Evolutionary conservation across 2,113 vertebrate species (phyloP), one percentile per base, ranked within the genome.

Genomic region (Apeltes quadracus): DNA sequence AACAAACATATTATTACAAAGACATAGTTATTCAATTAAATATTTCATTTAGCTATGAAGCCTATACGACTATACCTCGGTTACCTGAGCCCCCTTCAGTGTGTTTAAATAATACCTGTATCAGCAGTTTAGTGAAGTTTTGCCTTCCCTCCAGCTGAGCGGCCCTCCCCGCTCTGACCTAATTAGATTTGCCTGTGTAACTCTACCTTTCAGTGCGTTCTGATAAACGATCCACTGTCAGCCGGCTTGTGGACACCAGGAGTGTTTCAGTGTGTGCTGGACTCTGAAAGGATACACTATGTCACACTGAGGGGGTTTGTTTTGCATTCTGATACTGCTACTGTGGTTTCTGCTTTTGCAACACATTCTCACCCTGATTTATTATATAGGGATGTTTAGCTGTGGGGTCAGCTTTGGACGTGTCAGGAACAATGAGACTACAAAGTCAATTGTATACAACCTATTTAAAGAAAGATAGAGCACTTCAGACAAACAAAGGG

Each of bases 81-180:
- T 34, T 34, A 34, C 32, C 32, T 34, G 77, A 46, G 64, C 55
- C 64, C 71, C 46, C 71, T 85, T 14, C 50, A 74, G 76, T 57
- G 65, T 89, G 79, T 88, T 91, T 87, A 85, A 81, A 78, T 71
- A 71, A 46, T 56, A 84, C 84, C 29, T 29, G 29, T 29, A 83
- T 87, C 86, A 78, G 74, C 69, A 75, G 78, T 43, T n/a, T n/a
- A n/a, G n/a, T 83, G 59, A 75, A 64, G 75, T 76, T 85, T 89
- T 72, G 29, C 75, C 82, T 84, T 84, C 75, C 70, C 69, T 81
- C 76, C 69, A 74, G 73, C 76, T 74, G 75, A 76, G 76, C 79
- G 76, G 79, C 48, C 63, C 67, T 83, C 78, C 76, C 72, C 75
- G 78, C 84, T 89, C 64, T 70, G 32, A 36, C 36, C 67, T 77